Evolutionary conservation across 2,888 invertebrate genomes (phyloP), one percentile per base, ranked within the genome.

Genomic region (Trichopoda pennipes): DNA sequence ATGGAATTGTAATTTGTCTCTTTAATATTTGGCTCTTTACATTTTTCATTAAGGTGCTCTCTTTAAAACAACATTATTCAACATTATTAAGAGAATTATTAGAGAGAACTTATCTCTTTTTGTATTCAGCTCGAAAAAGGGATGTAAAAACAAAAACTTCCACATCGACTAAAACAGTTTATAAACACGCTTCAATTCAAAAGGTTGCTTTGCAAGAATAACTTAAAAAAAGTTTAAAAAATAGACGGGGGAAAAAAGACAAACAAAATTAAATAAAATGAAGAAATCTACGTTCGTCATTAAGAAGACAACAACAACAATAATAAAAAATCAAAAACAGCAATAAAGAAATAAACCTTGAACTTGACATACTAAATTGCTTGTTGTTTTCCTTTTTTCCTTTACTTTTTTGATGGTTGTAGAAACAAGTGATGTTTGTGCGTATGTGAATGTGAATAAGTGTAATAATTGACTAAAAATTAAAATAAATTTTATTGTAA

Each of bases 341-440:
- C n/a, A 64, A 56, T 17, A 44, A 61, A 63, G 16, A 56, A 49
- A 63, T 74, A 66, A 78, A 42, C 81, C 81, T 82, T 82, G 81
- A 82, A 82, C 81, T 82, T 82, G 81, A 82, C 81, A 82, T 47
- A 79, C 55, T 47, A 64, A 58, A 78, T 64, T 42, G 21, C 28
- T 28, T 21, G 44, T 61, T 70, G 63, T 44, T 70, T 56, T 42
- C 49, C 7, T 28, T 28, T 28, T 28, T 44, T 60, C 19, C 49
- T 66, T 47, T n/a, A n/a, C n/a, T 12, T 60, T 47, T 9, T 49
- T 19, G 12, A 8, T 61, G 44, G 44, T 44, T 47, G 21, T 19
- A 16, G 51, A 32, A 19, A 10, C 28, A 14, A n/a, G n/a, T 19
- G 28, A 38, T 58, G 17, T 28, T 3, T 23, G 38, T 56, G 6